Evolutionary conservation across 2,888 invertebrate genomes (phyloP), one percentile per base, ranked within the genome.

Genomic region (Patella depressa): DNA sequence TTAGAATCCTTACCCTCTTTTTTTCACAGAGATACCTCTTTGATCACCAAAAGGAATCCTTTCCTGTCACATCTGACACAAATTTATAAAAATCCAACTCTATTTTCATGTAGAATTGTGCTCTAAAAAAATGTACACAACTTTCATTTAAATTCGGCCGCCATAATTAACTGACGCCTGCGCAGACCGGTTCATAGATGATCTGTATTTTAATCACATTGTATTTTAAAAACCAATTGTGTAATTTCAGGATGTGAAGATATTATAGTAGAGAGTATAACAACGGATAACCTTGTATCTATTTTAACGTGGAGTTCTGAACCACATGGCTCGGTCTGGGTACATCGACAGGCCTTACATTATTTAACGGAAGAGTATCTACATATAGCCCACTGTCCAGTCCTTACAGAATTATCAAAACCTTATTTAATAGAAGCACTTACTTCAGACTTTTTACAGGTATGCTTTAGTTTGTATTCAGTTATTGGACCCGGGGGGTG

Each of bases 291-390:
- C 71, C 93, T 98, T 78, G 86, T 92, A 86, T 95, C 96, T 11
- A 95, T 98, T 81, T 93, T 98, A 83, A 95, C 89, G 65, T 99
- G 98, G 99, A 95, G 96, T 24, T 94, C 94, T 85, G 96, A 96
- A 90, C 95, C 97, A 0, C 96, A 98, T 91, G 98, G 98, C 76
- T 96, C 96, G 17, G 95, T 95, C 65, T 98, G 97, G 97, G 96
- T 98, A 72, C 95, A 96, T 88, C 94, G 96, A 15, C 96, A 97
- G 92, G 97, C 97, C 75, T 94, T 96, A 91, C 96, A 97, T 89
- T 98, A 95, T 93, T 94, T 98, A 71, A 94, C 96, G 69, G 98
- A 98, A 92, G 98, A 98, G 93, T 98, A 98, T 92, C 94, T 96
- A 12, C 89, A 89, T 82, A 81, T 91, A 55, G 82, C 87, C 2